Evolutionary conservation across 2,113 vertebrate species (phyloP).

Genomic region (Spea multiplicata): DNA sequence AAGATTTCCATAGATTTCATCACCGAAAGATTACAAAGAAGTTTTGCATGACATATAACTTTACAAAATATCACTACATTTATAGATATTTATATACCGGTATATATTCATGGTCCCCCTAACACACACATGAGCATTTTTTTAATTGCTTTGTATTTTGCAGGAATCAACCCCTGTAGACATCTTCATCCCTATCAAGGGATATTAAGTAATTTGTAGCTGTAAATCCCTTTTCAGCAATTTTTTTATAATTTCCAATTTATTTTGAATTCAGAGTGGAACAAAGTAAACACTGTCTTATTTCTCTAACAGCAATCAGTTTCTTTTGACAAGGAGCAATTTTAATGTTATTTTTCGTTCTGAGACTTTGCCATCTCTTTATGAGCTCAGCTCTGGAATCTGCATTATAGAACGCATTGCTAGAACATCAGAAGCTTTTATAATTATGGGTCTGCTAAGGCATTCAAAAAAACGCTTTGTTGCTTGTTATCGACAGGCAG

Average conservation of each 20-base stretch:
- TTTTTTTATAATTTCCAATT: constrained; percentile 27
- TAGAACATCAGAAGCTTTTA: constrained; percentile 39
- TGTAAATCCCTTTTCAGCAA: neutral
- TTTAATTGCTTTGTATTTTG: no score
- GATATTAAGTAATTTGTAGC: constrained; percentile 9
- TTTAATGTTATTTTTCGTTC: constrained; percentile 24
- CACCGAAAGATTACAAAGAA: no score
- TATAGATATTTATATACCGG: no score
- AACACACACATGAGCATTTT: no score
- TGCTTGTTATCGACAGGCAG: constrained; percentile 34
- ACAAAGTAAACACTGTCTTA: constrained; percentile 31
- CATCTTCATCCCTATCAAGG: neutral
- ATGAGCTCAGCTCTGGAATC: constrained; percentile 4
- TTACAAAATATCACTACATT: no score
- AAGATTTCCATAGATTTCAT: no score
- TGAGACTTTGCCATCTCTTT: constrained; percentile 30
- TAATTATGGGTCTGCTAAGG: constrained; percentile 40
- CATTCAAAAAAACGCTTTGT: constrained; percentile 22
- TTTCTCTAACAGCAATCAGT: constrained; percentile 37
- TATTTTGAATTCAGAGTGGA: constrained; percentile 33
- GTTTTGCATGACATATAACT: no score
- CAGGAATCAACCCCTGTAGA: no score
- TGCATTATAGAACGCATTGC: constrained; percentile 8
- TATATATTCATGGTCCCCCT: no score
- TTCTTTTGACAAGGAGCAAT: constrained; percentile 42